Evolutionary conservation across 1,140 invertebrate species (phyloP), one percentile per base, ranked within the genome.

Genomic region (Thalassaphorura encarpata): DNA sequence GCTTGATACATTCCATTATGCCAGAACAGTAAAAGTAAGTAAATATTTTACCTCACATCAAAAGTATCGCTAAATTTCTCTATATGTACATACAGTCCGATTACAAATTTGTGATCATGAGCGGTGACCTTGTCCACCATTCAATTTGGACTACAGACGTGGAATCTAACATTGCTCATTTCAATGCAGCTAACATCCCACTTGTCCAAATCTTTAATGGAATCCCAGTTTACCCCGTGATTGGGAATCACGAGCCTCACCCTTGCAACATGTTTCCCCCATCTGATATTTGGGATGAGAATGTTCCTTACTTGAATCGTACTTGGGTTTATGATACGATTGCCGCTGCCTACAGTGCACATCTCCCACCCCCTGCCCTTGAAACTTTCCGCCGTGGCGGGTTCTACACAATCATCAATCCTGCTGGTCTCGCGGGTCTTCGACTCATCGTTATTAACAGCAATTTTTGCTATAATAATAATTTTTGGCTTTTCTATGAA

Each of bases 171-270:
- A 8, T 43, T 6, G 11, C 18, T 11, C 42, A 43, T 21, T 21
- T 8, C 42, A 23, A 43, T 8, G 4, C 4, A 24, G 46, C 6
- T 5, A 27, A 23, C 19, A 6, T 8, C 4, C 6, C 11, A 19
- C 19, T 48, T 13, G 6, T 13, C 8, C 4, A 6, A 6, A 27
- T 6, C 5, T 26, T 48, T 27, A 8, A 6, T 11, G 26, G 15
- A 4, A 23, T 23, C 4, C 29, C 72, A 0, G 71, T 83, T 21
- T 81, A 76, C 60, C 73, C 77, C 3, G 72, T 77, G 3, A 63
- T 83, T 26, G 80, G 81, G 16, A 83, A 83, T 67, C 81, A 83
- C 60, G 81, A 83, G 68, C 71, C 76, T 57, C 69, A 73, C 45
- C 80, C 80, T 19, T 73, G 75, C 6, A 77, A 79, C 70, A 71